Evolutionary conservation across 2,113 vertebrate genomes (phyloP).

Genomic region (Lophochroa leadbeateri): DNA sequence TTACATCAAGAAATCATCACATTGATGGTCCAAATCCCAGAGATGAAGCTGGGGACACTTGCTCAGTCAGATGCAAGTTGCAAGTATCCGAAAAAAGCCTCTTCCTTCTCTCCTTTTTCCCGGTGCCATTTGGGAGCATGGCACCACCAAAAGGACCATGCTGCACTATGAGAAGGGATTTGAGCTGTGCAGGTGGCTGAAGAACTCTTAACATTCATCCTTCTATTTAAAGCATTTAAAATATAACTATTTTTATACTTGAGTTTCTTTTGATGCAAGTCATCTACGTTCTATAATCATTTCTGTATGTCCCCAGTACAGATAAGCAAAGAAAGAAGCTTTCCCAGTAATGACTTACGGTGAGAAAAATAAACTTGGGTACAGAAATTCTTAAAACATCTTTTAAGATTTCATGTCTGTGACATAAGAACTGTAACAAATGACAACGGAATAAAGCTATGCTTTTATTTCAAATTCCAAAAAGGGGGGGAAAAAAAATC

Average conservation of each 20-base stretch:
- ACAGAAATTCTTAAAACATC: background rate
- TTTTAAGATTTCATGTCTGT: background rate
- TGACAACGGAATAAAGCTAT: background rate
- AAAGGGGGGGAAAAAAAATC: background rate
- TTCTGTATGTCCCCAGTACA: background rate
- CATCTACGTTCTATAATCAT: background rate
- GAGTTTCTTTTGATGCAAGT: background rate
- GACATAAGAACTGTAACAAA: background rate
- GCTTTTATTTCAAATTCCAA: slow-evolving; percentile 7
- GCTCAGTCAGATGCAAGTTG: background rate
- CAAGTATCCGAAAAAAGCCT: background rate
- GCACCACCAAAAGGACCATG: background rate
- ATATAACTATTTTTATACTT: background rate
- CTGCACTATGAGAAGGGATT: background rate
- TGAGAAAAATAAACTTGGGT: background rate
- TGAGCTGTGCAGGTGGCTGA: background rate
- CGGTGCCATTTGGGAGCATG: background rate
- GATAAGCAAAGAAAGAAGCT: background rate
- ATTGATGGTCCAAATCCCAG: background rate
- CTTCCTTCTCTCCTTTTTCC: background rate
- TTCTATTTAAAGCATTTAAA: background rate
- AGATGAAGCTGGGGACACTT: background rate
- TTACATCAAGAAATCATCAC: background rate
- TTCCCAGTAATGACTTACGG: background rate
- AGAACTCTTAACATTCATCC: background rate